Evolutionary conservation across 2,113 vertebrate genomes (phyloP), one percentile per base, ranked within the genome.

Genomic region (Phoxinus phoxinus): DNA sequence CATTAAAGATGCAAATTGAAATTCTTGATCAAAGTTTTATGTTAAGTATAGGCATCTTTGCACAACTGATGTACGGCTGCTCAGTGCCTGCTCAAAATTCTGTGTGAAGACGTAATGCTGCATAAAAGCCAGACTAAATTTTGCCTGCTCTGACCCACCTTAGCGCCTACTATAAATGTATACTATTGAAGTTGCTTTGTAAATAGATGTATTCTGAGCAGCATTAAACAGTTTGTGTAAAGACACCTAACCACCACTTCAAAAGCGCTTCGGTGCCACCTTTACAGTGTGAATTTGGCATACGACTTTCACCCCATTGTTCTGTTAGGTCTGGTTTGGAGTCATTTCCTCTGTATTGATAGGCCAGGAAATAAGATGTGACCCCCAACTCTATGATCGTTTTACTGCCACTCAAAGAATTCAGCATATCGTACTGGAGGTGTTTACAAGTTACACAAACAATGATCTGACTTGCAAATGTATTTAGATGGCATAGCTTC

Each of bases 391-490:
- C 8, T 46, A 17, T 41, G 27, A 12, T 10, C 10, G 8, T 25
- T 27, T 46, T 46, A 27, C 58, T 65, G 59, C n/a, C 63, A 46
- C n/a, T 46, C 58, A 61, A 25, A 80, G 4, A 17, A 81, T 81
- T 46, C 41, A 21, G 41, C 58, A 81, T 65, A 19, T 63, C 7
- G 19, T 63, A 63, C n/a, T 30, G 58, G 15, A 81, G n/a, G 63
- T 46, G 77, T 30, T 81, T 46, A 81, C 78, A 81, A 65, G 78
- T 37, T 79, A 79, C 58, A 65, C 37, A 65, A 30, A 81, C 58
- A 65, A 80, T 80, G n/a, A 44, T 46, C 37, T 46, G 78, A 80
- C 37, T 80, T 46, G 48, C 73, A 69, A 75, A 53, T 30, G 69
- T 74, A 67, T 67, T 75, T 23, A 75, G 69, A 35, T 46, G 86